These are phyloP conservation scores for Cephalopterus ornatus DNA, from an alignment of 2,113 vertebrate species.

Conservation along the genomic window DNA sequence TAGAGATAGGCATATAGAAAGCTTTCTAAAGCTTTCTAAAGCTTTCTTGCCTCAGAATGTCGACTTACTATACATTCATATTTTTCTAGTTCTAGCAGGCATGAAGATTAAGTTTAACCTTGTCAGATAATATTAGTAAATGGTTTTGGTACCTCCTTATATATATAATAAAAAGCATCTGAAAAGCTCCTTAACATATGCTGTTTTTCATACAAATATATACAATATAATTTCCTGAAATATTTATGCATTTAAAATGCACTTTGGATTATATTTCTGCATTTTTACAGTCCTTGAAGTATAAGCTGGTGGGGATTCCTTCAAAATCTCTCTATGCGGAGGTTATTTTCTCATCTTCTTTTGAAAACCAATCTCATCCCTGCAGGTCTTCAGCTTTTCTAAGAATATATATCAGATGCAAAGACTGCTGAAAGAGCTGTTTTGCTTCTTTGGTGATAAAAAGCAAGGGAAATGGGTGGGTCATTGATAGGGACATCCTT, in stretches of 20 bases:
- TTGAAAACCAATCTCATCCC: constrained; percentile 54
- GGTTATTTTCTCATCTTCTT: constrained; percentile 43
- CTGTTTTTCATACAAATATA: constrained; percentile 15
- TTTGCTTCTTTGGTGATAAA: constrained; percentile 18
- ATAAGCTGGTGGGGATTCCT: constrained; percentile 31
- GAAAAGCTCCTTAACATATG: constrained; percentile 41
- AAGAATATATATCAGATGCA: constrained; percentile 49
- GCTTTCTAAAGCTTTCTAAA: constrained; percentile 58
- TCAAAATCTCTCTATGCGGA: constrained; percentile 14
- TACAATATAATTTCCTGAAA: constrained; percentile 45
- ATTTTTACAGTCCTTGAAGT: constrained; percentile 37
- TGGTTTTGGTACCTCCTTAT: constrained; percentile 29
- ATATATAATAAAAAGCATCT: constrained; percentile 8
- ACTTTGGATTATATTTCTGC: constrained; percentile 26
- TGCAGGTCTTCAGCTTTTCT: constrained; percentile 36
- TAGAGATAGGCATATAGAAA: constrained; percentile 80
- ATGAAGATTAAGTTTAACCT: constrained; percentile 65
- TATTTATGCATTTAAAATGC: constrained; percentile 42
- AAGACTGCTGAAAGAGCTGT: constrained; percentile 52
- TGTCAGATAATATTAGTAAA: constrained; percentile 61
- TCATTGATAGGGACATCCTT: background rate
- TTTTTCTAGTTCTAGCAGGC: constrained; percentile 46
- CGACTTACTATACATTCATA: constrained; percentile 13
- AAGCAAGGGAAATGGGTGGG: constrained; percentile 12
- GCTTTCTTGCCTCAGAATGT: constrained; percentile 67